These are phyloP conservation scores for Pachycephala philippinensis DNA, from an alignment of 2,113 vertebrate genomes.

Conservation along the genomic window DNA sequence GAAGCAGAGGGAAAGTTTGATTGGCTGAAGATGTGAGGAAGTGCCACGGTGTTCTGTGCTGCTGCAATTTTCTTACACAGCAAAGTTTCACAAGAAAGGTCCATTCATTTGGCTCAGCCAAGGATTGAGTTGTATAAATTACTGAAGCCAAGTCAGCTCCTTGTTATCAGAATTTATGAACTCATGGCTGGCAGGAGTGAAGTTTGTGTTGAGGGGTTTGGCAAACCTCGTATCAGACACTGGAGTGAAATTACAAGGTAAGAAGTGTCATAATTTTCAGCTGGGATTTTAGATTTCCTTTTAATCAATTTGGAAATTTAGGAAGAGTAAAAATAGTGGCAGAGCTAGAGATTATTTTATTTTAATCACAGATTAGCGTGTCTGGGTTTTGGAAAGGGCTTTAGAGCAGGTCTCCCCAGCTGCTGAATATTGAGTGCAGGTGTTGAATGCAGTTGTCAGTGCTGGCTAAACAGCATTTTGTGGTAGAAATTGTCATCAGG, in stretches of 20 bases:
- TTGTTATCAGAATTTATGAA: not conserved
- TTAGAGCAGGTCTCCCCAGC: not conserved
- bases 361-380: not conserved
- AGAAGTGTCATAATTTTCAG: not conserved
- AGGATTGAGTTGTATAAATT: not conserved
- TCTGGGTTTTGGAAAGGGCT: not conserved
- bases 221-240: not conserved
- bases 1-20: not conserved
- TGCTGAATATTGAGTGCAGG: not conserved
- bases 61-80: not conserved
- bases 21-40: not conserved
- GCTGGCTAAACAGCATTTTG: not conserved
- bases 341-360: not conserved
- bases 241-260: not conserved
- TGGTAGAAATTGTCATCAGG: not conserved
- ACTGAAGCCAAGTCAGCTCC: not conserved
- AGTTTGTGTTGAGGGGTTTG: not conserved
- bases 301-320: not conserved
- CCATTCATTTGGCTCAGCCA: not conserved
- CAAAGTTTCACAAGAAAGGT: not conserved
- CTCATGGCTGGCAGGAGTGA: not conserved
- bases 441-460: not conserved
- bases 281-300: not conserved
- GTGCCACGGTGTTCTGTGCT: not conserved
- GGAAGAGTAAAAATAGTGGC: not conserved